Evolutionary conservation across 2,888 invertebrate species (phyloP).

Genomic region (Pinctada fucata): DNA sequence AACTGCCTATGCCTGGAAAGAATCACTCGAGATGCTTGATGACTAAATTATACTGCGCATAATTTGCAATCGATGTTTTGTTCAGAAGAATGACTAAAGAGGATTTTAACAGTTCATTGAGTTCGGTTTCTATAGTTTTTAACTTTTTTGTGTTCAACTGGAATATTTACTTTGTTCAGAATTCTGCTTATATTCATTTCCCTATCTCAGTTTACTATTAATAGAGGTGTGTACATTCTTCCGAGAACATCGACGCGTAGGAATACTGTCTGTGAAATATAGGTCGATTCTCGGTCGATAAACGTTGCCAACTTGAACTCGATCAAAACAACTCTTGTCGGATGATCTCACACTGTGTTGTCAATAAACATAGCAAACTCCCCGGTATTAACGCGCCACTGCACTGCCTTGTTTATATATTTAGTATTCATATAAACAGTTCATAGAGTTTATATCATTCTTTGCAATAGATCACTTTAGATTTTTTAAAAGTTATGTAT

Average conservation of each 20-base stretch:
- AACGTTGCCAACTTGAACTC: background rate
- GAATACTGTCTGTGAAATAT: conserved; percentile 25
- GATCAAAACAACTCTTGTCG: background rate
- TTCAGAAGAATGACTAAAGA: too few relatives aligned
- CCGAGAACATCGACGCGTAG: conserved; percentile 5
- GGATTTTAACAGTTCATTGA: too few relatives aligned
- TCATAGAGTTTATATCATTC: background rate
- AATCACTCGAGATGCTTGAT: too few relatives aligned
- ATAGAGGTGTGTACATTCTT: background rate
- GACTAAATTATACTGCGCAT: too few relatives aligned
- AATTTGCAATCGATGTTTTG: too few relatives aligned
- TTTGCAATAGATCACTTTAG: background rate
- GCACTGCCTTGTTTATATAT: background rate
- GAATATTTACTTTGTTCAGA: too few relatives aligned
- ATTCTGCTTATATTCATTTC: too few relatives aligned
- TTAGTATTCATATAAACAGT: background rate
- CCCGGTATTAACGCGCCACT: background rate
- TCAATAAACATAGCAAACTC: conserved; percentile 9
- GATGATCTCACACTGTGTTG: conserved; percentile 18
- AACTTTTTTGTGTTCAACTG: too few relatives aligned
- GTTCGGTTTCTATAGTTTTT: too few relatives aligned
- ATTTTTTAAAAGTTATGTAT: background rate
- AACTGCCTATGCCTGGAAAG: too few relatives aligned
- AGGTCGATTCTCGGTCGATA: background rate
- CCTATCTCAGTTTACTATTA: too few relatives aligned